phyloP scores from a whole-genome alignment of 2,797 vertebrate genomes.

The Peromyscus aztecus region DNA sequence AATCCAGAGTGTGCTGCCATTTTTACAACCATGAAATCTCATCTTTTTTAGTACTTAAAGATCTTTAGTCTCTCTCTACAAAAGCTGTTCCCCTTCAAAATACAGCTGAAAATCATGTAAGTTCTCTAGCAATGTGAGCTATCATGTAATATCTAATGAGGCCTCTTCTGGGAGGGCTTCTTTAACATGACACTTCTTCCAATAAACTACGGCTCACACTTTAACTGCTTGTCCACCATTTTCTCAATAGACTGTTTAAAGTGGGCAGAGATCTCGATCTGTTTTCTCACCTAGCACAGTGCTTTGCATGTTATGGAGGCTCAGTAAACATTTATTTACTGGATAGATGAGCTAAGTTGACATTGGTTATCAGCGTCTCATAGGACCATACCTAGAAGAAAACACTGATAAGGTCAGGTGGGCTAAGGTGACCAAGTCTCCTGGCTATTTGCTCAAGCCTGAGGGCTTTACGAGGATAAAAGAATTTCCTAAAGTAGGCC shows the following conservation, averaged over 20 bases:
- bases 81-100: not conserved
- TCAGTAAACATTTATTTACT: not conserved
- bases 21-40: not conserved
- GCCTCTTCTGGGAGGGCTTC: not conserved
- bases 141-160: not conserved
- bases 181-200: not conserved
- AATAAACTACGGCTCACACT: not conserved
- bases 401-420: not conserved
- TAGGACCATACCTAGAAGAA: not conserved
- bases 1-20: not conserved
- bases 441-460: not conserved
- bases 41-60: not conserved
- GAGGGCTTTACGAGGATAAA: not conserved
- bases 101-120: not conserved
- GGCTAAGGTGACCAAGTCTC: not conserved
- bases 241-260: not conserved
- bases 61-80: conserved; percentile 8
- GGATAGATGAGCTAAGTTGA: not conserved
- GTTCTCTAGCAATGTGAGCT: not conserved
- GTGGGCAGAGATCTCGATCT: not conserved
- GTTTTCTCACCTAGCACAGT: not conserved
- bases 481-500: conserved; percentile 2
- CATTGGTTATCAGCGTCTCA: not conserved
- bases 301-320: not conserved
- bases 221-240: not conserved